Evolutionary conservation across 1,140 invertebrate species (phyloP).

Genomic region (Aphis craccivora): DNA sequence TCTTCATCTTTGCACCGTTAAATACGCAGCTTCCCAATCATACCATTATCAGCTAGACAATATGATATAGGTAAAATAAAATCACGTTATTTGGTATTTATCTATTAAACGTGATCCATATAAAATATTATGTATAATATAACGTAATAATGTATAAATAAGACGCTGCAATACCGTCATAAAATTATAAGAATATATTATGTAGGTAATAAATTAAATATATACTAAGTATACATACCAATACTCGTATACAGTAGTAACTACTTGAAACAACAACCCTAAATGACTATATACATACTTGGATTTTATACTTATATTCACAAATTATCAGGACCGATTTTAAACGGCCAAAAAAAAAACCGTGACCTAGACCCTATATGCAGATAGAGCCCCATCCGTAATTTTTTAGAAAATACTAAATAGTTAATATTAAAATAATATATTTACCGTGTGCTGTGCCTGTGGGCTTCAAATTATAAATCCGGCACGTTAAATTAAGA

Average conservation of each 20-base stretch:
- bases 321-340: neutral
- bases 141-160: neutral
- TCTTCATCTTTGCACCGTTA: neutral
- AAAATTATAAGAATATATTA: neutral
- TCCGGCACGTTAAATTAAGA: neutral
- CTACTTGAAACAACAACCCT: too few species aligned
- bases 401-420: too few species aligned
- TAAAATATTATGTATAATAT: neutral
- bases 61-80: neutral
- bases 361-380: neutral
- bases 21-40: neutral
- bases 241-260: too few species aligned
- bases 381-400: too few species aligned
- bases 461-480: neutral
- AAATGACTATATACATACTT: neutral
- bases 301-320: neutral
- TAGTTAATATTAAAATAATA: too few species aligned
- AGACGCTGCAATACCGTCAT: neutral
- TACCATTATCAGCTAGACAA: neutral
- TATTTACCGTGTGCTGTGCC: too few species aligned
- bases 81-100: too few species aligned
- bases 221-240: too few species aligned
- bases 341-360: fast-evolving
- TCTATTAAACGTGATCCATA: neutral
- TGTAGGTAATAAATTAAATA: neutral